A percentile compares a stretch with the other conserved stretches of the same genome.
These are phyloP conservation scores for Periophthalmus magnuspinnatus DNA, from an alignment of 2,797 vertebrate genomes.

Conservation along the genomic window DNA sequence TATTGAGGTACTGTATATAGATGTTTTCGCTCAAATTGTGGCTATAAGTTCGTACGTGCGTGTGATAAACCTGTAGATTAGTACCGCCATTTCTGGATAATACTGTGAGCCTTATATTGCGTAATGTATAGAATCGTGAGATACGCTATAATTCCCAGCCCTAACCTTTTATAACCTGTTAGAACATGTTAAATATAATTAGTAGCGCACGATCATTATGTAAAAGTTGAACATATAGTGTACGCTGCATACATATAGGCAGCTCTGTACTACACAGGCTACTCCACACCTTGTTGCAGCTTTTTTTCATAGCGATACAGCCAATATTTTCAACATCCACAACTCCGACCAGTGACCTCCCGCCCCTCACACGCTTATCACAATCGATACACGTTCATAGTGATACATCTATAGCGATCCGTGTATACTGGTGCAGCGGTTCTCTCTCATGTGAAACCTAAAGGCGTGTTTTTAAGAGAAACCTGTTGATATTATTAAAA, in stretches of 20 bases:
- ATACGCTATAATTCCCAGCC: too few species aligned
- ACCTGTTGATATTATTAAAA: slow-evolving; percentile 19
- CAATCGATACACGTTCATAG: neutral
- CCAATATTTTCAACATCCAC: neutral
- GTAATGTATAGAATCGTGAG: neutral
- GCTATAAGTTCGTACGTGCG: neutral
- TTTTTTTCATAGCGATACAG: neutral
- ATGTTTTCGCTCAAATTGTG: neutral
- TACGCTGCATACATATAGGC: too few species aligned
- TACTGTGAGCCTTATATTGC: neutral
- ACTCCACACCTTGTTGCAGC: neutral
- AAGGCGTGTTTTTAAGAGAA: neutral
- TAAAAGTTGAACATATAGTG: neutral
- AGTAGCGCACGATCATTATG: neutral
- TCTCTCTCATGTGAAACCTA: neutral
- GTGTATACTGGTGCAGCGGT: neutral
- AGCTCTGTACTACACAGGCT: neutral
- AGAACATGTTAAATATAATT: neutral
- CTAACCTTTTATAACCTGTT: neutral
- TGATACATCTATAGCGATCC: neutral
- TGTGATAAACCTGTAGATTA: neutral
- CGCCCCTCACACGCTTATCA: too few species aligned
- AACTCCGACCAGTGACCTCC: too few species aligned
- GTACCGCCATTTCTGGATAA: neutral
- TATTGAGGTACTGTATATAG: too few species aligned